Conservation (phyloP, 2,113 vertebrate species). For the Centropus unirufus region DNA sequence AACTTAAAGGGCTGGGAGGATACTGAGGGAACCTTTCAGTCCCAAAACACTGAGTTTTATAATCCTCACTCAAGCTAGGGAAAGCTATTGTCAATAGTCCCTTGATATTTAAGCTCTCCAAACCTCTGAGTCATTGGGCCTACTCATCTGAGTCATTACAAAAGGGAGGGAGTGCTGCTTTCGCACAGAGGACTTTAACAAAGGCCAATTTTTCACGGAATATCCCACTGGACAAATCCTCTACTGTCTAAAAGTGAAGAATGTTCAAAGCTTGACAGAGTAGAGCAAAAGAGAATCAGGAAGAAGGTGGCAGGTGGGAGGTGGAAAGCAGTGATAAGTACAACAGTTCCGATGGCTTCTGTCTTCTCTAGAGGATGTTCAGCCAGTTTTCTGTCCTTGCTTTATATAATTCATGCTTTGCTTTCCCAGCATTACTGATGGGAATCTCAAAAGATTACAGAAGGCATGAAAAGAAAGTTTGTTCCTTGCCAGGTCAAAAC, state of each 20-base stretch:
- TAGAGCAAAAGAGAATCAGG: background rate
- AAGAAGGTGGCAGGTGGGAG: background rate
- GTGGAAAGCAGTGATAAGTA: background rate
- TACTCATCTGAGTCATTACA: conserved; percentile 55
- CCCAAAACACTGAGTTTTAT: background rate
- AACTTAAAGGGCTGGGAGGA: background rate
- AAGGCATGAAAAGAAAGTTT: background rate
- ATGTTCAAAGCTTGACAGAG: background rate
- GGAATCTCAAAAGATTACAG: background rate
- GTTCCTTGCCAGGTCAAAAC: background rate
- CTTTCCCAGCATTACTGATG: background rate
- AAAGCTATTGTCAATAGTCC: conserved; percentile 29
- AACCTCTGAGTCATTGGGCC: conserved; percentile 56
- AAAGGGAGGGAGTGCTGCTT: background rate
- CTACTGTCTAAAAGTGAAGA: background rate
- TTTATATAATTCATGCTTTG: background rate
- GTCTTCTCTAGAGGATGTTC: background rate
- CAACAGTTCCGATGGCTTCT: background rate
- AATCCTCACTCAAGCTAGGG: conserved; percentile 25
- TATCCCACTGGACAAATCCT: background rate
- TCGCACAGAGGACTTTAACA: background rate
- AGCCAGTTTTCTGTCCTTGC: background rate
- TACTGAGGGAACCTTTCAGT: background rate
- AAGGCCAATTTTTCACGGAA: background rate
- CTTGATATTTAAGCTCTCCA: conserved; percentile 59